Conservation (phyloP, 2,113 vertebrate genomes). For the Eulemur macaco region DNA sequence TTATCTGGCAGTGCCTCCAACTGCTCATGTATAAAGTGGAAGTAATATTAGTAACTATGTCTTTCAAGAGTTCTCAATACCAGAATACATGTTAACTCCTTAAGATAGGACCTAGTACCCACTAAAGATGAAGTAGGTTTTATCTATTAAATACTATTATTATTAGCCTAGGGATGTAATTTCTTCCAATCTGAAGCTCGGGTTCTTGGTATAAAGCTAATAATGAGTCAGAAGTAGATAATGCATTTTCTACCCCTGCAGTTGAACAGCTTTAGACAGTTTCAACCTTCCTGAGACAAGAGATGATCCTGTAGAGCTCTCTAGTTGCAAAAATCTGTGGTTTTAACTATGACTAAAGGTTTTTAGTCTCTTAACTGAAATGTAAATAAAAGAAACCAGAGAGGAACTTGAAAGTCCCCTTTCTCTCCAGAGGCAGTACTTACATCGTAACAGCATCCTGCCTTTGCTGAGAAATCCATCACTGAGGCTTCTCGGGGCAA, state of each 20-base stretch:
- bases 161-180: not conserved
- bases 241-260: not conserved
- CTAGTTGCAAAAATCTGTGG: not conserved
- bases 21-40: not conserved
- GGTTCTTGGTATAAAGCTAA: not conserved
- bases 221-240: not conserved
- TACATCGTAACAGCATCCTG: not conserved
- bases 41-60: not conserved
- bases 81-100: not conserved
- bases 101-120: not conserved
- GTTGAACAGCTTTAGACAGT: not conserved
- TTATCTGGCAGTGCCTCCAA: not conserved
- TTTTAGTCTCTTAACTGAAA: not conserved
- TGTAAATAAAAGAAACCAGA: not conserved
- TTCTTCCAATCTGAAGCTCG: slow-evolving; percentile 17
- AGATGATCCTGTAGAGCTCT: not conserved
- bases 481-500: not conserved
- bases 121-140: not conserved
- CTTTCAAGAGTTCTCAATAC: not conserved
- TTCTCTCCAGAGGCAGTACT: not conserved
- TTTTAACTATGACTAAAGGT: not conserved
- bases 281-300: not conserved
- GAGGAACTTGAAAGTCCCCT: not conserved
- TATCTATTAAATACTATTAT: not conserved
- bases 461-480: not conserved